Evolutionary conservation across 2,888 invertebrate genomes (phyloP).

Genomic region (Agapostemon virescens): DNA sequence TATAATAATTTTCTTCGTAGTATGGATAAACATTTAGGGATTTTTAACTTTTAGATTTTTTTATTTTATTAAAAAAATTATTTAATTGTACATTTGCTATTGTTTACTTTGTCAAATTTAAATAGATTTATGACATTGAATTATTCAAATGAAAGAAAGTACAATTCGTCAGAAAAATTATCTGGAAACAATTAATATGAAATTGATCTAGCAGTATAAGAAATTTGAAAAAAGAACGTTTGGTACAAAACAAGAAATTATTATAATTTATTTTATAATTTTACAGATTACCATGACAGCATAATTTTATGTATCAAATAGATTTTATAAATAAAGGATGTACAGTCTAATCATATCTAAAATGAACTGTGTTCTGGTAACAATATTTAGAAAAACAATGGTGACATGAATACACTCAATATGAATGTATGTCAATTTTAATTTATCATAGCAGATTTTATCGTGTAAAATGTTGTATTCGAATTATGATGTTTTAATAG

Average conservation of each 20-base stretch:
- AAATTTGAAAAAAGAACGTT: neutral
- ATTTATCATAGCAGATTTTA: conserved; percentile 13
- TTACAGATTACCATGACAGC: neutral
- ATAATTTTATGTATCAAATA: conserved; percentile 3
- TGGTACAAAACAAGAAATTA: neutral
- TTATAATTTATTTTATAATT: neutral
- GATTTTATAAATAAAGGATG: neutral
- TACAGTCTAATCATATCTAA: neutral
- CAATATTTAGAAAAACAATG: conserved; percentile 10
- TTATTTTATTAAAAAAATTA: neutral
- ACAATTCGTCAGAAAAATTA: neutral
- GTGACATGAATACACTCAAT: neutral
- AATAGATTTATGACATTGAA: neutral
- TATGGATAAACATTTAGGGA: neutral
- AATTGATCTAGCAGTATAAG: neutral
- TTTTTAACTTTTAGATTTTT: neutral
- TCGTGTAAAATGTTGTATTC: neutral
- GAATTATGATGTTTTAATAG: neutral
- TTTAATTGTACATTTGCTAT: neutral
- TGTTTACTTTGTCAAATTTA: neutral
- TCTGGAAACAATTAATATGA: neutral
- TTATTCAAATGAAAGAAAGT: neutral
- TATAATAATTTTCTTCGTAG: neutral
- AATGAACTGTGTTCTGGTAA: neutral
- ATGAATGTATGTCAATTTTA: conserved; percentile 10